Base-by-base conservation (phyloP, 2,113 vertebrate species). In the Syngnathus typhle region DNA sequence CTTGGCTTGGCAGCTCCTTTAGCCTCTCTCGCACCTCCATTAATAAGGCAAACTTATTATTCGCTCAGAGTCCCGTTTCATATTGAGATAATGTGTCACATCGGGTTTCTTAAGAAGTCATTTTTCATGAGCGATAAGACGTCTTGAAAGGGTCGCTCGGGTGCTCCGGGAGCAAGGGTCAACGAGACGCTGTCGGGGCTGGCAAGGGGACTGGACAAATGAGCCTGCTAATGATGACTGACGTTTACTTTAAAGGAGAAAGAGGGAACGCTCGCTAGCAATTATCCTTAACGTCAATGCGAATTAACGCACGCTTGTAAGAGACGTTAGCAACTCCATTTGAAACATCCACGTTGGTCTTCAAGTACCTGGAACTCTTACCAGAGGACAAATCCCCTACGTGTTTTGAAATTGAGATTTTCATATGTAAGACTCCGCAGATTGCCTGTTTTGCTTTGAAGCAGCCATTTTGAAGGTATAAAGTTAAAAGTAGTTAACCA, bases 81-180 rank as follows among this genome's bases (percentile, higher is more conserved):
- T 88, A 74, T 77, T 75, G 80, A 84, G 88, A 89, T 85, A 88
- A 88, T 86, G 82, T 87, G 88, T 89, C 85, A 86, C 73, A 77
- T 79, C 68, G 47, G 68, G 68, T 84, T 86, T 80, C 78, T 80
- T 78, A 43, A 39, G 67, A 66, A 84, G 82, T 87, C 86, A 85
- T 89, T 88, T 89, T 88, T 90, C 85, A 89, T 89, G 85, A 90
- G 81, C 5, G 79, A 88, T 89, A 89, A 88, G 82, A 86, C 71
- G 74, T 43, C 51, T 86, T 86, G 82, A 89, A 84, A 4, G 85
- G 85, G 83, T 80, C 71, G 49, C 41, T 1, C 21, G 5, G 21
- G 60, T 12, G 41, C 21, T 44, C 60, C 7, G 41, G 72, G 75
- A 52, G 16, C 27, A 12, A 13, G 64, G 64, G 64, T 65, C 49